A percentile compares a stretch with the other conserved stretches of the same genome.
phyloP scores from a whole-genome alignment of 2,888 invertebrate genomes.

The Heteropelma amictum region DNA sequence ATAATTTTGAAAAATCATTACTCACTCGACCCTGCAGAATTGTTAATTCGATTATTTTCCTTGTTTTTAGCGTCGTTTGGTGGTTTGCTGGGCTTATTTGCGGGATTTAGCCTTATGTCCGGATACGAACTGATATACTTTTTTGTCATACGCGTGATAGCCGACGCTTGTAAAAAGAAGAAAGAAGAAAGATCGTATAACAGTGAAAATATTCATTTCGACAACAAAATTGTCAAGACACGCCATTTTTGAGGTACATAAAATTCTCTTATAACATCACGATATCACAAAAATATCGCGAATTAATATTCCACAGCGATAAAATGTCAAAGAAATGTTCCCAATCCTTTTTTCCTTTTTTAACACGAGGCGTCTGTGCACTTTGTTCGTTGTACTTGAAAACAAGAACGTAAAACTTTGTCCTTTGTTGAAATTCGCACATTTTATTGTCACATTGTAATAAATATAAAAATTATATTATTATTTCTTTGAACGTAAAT shows the following conservation, averaged over 20 bases:
- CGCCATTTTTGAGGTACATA: conserved; percentile 25
- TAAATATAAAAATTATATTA: too few relatives aligned
- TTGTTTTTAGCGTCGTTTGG: conserved; percentile 84
- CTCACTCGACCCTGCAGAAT: not conserved
- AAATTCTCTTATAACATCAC: conserved; percentile 1
- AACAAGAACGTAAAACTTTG: too few relatives aligned
- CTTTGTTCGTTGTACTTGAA: too few relatives aligned
- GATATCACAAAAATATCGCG: not conserved
- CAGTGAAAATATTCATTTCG: not conserved
- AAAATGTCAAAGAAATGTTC: not conserved
- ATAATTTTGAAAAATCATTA: conserved; percentile 2
- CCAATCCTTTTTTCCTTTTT: too few relatives aligned
- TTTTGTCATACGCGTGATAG: conserved; percentile 79
- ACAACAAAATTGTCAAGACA: conserved; percentile 2
- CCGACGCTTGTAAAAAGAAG: conserved; percentile 49
- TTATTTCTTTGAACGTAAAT: too few relatives aligned
- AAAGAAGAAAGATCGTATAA: conserved; percentile 23
- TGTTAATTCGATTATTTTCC: not conserved
- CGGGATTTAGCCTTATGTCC: conserved; percentile 85
- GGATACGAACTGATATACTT: conserved; percentile 84
- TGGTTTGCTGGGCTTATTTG: conserved; percentile 84
- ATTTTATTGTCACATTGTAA: too few relatives aligned
- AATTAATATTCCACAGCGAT: not conserved
- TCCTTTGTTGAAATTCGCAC: too few relatives aligned
- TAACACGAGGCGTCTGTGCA: too few relatives aligned